Base-by-base conservation (phyloP, 2,113 vertebrate species). In the Tauraco erythrolophus region DNA sequence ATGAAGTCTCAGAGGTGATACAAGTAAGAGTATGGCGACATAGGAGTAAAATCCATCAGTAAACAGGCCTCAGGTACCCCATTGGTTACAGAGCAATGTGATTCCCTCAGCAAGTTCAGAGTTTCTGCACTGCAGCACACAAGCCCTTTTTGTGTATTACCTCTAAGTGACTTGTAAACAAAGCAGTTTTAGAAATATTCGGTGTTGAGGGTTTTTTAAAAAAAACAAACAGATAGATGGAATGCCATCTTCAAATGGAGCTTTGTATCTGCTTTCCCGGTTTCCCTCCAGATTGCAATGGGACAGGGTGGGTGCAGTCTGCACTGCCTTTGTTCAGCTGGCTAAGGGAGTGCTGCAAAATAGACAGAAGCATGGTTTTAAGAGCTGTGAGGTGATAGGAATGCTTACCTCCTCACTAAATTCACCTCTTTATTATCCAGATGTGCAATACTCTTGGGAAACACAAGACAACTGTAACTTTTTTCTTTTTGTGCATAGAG, bases 61-160 rank as follows among this genome's bases (percentile, higher is more conserved):
- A 43, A 71, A 30, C 1, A 30, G 19, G 23, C 3, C 23, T 33
- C 28, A 7, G 39, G 14, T 35, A 4, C 17, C 15, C 25, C 7
- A 1, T 16, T 25, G 18, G 9, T 6, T 37, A 25, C 3, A 3
- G 6, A 74, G 35, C 74, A 72, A 6, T 3, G 7, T 0, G 0
- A 3, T 50, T 74, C 24, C 22, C 33, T 19, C 41, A 14, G 0
- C 8, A 37, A 21, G 21, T 31, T 14, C 21, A 16, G 0, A 1
- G 2, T 31, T 62, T 33, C 41, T 56, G 50, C 1, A 0, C 30
- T 35, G 24, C 27, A 70, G 18, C 22, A 7, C 37, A 25, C 11
- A 30, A 54, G 5, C 10, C 1, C 24, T 64, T 39, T 7, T 35
- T 58, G 35, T 4, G 4, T 28, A 14, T 25, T 74, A 66, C 28